phyloP scores from a whole-genome alignment of 2,888 invertebrate genomes.

The Lapara coniferarum region DNA sequence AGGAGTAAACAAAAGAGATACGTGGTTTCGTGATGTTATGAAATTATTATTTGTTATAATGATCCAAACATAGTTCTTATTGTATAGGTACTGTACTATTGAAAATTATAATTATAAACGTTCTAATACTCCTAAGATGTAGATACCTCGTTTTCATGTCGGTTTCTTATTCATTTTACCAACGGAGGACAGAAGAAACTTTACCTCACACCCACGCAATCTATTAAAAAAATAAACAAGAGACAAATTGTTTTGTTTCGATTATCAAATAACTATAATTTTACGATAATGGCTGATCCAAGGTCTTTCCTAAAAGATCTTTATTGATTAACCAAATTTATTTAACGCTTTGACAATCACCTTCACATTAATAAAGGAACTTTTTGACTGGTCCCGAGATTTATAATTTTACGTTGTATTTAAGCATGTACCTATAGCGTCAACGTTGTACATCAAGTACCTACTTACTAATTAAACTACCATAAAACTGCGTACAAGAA shows the following conservation, averaged over 20 bases:
- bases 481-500: background rate
- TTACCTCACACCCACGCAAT: no score
- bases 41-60: background rate
- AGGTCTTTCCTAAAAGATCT: constrained; percentile 2
- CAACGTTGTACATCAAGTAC: no score
- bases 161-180: no score
- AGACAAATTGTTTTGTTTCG: background rate
- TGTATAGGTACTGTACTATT: no score
- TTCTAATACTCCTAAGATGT: no score
- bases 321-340: background rate
- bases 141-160: no score
- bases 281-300: constrained; percentile 1
- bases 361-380: background rate
- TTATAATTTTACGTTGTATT: no score
- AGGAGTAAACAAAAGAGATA: background rate
- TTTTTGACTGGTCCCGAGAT: no score
- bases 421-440: no score
- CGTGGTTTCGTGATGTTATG: background rate
- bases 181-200: no score
- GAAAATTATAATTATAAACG: no score
- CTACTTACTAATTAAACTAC: background rate
- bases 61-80: no score
- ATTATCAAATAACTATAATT: background rate
- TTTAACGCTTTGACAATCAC: background rate
- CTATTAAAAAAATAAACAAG: background rate